Conservation (phyloP, 2,113 vertebrate species). For the Sceloporus undulatus region DNA sequence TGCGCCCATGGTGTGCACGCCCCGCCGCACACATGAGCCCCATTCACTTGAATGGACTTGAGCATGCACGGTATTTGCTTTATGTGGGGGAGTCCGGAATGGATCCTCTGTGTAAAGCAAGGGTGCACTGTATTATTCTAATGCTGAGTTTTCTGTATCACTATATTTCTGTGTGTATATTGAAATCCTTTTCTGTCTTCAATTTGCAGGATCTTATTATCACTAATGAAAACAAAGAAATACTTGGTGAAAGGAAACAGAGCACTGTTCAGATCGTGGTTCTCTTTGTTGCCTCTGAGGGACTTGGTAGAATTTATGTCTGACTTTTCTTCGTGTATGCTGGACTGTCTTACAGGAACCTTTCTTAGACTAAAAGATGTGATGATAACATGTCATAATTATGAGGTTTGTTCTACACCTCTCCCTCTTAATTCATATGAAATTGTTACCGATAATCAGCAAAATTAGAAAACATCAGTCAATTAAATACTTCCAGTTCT, state of each 20-base stretch:
- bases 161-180: background rate
- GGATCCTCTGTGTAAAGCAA: too few relatives aligned
- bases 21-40: too few relatives aligned
- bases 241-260: slow-evolving; percentile 59
- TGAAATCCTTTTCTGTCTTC: background rate
- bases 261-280: slow-evolving; percentile 81
- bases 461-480: background rate
- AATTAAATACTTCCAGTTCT: too few relatives aligned
- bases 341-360: slow-evolving; percentile 77
- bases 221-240: slow-evolving; percentile 66
- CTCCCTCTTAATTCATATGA: background rate
- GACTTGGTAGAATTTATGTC: slow-evolving; percentile 72
- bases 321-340: slow-evolving; percentile 60
- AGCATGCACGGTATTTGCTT: too few relatives aligned
- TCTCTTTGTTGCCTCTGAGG: slow-evolving; percentile 78
- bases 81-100: too few relatives aligned
- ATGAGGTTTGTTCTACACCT: slow-evolving; percentile 70
- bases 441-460: too few relatives aligned
- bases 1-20: too few relatives aligned
- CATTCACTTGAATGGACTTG: too few relatives aligned
- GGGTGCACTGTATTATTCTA: too few relatives aligned
- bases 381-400: rapidly evolving
- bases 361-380: slow-evolving; percentile 45
- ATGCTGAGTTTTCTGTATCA: background rate
- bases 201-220: slow-evolving; percentile 70